Percentiles rank a stretch among this genome's conserved stretches.
These are phyloP conservation scores for Corvus moneduloides DNA, from an alignment of 2,113 vertebrate species.

Conservation along the genomic window DNA sequence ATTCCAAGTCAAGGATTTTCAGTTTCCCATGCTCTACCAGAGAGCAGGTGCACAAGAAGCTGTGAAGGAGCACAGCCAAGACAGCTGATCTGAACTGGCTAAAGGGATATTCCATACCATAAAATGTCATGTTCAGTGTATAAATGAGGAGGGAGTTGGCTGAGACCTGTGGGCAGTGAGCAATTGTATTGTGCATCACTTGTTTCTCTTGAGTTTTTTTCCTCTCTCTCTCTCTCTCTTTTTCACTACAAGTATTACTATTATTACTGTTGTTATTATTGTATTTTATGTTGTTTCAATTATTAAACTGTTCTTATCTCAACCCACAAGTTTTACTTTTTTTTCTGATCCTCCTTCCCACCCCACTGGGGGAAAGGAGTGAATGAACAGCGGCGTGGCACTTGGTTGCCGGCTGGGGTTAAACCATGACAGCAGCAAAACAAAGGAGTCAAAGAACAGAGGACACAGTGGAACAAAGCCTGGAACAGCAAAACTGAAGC, in stretches of 20 bases:
- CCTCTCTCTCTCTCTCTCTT: not conserved
- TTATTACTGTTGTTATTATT: not conserved
- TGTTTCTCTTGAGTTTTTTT: not conserved
- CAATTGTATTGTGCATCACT: not conserved
- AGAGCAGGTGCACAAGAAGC: not conserved
- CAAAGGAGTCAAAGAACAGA: not conserved
- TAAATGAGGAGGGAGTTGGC: not conserved
- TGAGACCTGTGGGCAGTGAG: accelerated
- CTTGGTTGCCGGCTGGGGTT: not conserved
- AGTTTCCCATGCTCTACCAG: not conserved
- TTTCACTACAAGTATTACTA: not conserved
- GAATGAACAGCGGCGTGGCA: not conserved
- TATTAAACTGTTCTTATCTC: not conserved
- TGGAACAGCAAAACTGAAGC: not conserved
- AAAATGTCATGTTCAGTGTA: not conserved
- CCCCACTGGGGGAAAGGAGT: not conserved
- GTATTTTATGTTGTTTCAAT: not conserved
- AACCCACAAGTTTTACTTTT: not conserved
- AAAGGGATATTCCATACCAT: not conserved
- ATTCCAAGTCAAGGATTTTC: not conserved
- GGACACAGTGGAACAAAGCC: not conserved
- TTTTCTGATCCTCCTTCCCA: not conserved
- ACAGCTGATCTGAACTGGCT: not conserved
- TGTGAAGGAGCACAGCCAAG: not conserved
- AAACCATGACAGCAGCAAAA: not conserved